phyloP scores from a whole-genome alignment of 2,888 invertebrate genomes.

The Megaustenia siamemsis region DNA sequence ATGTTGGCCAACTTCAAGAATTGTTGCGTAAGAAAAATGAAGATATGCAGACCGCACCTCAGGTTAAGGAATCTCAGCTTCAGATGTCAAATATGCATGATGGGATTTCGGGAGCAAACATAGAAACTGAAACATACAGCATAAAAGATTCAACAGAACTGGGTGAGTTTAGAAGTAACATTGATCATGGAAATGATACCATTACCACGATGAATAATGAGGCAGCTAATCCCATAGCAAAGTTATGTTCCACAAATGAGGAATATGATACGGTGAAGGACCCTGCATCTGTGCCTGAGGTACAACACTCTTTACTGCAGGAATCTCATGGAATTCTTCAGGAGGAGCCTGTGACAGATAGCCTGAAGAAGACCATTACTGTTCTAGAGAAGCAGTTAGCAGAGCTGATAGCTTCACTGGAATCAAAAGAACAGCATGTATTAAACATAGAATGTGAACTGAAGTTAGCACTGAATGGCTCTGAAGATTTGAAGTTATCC shows the following conservation, averaged over 20 bases:
- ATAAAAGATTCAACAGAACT: not conserved
- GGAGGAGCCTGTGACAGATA: not conserved
- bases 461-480: conserved; percentile 30
- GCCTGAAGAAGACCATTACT: not conserved
- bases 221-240: not conserved
- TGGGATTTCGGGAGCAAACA: not conserved
- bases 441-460: conserved; percentile 49
- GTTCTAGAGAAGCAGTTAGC: not conserved
- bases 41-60: not conserved
- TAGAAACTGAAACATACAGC: not conserved
- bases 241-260: not conserved
- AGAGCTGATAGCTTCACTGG: not conserved
- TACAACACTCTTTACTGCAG: not conserved
- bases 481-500: conserved; percentile 21
- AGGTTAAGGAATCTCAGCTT: not conserved
- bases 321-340: conserved; percentile 1
- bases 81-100: conserved; percentile 18
- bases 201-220: not conserved
- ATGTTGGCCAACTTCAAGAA: not conserved
- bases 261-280: conserved; percentile 4
- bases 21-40: not conserved
- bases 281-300: not conserved
- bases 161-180: not conserved
- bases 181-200: not conserved
- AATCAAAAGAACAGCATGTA: conserved; percentile 34